These are phyloP conservation scores for Cariama cristata DNA, from an alignment of 2,113 vertebrate species.

Conservation along the genomic window DNA sequence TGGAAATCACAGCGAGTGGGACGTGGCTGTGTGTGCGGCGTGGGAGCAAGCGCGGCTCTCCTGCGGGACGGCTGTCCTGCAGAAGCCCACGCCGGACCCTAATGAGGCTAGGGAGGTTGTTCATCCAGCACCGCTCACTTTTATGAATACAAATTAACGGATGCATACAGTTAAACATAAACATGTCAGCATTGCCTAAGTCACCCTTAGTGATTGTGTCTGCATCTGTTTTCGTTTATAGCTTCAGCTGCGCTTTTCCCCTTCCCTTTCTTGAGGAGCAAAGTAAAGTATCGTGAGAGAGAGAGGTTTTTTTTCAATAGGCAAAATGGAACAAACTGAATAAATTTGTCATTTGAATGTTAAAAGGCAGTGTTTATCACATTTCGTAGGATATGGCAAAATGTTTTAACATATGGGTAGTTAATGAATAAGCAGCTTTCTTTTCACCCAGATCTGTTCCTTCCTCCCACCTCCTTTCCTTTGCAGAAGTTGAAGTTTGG, in stretches of 20 bases:
- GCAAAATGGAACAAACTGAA: neutral
- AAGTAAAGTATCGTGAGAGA: neutral
- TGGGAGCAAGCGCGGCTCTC: neutral
- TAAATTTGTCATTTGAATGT: neutral
- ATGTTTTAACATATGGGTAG: conserved; percentile 44
- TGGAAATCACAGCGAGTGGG: neutral
- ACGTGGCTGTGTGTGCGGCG: fast-evolving
- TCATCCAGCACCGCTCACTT: neutral
- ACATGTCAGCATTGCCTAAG: neutral
- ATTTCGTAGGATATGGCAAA: neutral
- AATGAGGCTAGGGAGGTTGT: neutral
- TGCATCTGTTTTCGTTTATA: neutral
- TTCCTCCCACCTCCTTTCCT: conserved; percentile 18
- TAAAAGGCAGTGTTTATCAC: neutral
- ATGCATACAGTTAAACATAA: neutral
- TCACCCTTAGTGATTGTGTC: neutral
- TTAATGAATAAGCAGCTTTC: conserved; percentile 55
- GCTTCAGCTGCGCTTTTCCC: neutral
- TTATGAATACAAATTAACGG: neutral
- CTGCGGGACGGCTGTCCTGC: neutral
- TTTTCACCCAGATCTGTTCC: neutral
- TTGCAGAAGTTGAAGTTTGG: neutral
- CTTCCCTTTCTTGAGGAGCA: neutral
- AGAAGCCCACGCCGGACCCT: neutral
- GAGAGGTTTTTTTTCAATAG: neutral